Evolutionary conservation across 2,888 invertebrate genomes (phyloP).

Genomic region (Nematopogon swammerdamellus): DNA sequence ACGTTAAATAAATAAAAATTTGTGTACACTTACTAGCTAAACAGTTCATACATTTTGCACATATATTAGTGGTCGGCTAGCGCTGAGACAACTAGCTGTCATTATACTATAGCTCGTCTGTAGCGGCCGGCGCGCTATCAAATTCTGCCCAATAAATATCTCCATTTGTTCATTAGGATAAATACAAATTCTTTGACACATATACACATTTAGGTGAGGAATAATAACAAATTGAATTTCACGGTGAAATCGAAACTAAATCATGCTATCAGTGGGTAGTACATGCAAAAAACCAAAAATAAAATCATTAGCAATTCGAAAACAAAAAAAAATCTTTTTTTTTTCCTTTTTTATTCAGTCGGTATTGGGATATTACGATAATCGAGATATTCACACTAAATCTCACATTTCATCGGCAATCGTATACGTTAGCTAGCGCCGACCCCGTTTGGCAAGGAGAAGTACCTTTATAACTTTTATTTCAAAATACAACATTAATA

Average conservation of each 20-base stretch:
- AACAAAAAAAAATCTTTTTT: no score
- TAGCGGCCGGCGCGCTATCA: slow-evolving; percentile 40
- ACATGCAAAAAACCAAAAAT: no score
- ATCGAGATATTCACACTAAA: no score
- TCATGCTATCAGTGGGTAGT: background rate
- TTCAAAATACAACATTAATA: no score
- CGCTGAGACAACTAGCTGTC: slow-evolving; percentile 41
- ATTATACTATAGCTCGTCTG: slow-evolving; percentile 17
- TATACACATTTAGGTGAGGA: background rate
- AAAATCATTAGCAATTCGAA: no score
- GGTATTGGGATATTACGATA: no score
- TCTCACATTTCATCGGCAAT: no score
- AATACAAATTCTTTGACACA: no score
- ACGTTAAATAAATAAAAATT: slow-evolving; percentile 34
- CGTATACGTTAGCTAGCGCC: background rate
- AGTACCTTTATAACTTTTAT: no score
- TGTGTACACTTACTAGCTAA: slow-evolving; percentile 35
- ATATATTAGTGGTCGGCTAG: slow-evolving; percentile 22
- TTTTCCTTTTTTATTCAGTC: no score
- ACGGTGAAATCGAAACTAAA: background rate
- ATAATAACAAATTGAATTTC: background rate
- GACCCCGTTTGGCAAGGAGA: background rate
- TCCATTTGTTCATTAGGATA: no score
- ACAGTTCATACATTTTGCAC: slow-evolving; percentile 35
- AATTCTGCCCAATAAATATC: no score